Evolutionary conservation across 2,797 vertebrate genomes (phyloP), one percentile per base, ranked within the genome.

Genomic region (Phaenicophaeus curvirostris): DNA sequence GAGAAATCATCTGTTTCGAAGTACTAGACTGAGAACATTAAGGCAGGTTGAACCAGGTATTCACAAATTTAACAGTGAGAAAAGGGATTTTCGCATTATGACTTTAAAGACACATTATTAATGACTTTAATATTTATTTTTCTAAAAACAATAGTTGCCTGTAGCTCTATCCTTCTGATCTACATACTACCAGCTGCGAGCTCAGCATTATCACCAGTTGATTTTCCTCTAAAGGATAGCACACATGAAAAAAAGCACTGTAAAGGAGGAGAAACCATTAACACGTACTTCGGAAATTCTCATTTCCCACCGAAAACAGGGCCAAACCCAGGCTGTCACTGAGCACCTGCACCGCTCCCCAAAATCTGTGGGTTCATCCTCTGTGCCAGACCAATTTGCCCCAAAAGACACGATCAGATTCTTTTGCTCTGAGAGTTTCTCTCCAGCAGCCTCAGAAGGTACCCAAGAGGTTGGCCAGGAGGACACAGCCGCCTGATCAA

Each of bases 391-490:
- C 13, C 44, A 4, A 4, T 72, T 39, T 71, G 44, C 31, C 31
- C 69, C 48, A 41, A 46, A 46, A 35, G 57, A 21, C 9, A 5
- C 0, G 9, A 67, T 3, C 6, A 24, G 87, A 44, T 12, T 75
- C 39, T 72, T 6, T 46, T 74, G 53, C 15, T 3, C 10, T 6
- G 19, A 0, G 10, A 59, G 42, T 9, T 39, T 39, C 39, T 39
- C 39, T 39, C 0, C 1, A 6, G 10, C 13, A n/a, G 61, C 30
- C 37, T n/a, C 27, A 20, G 35, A 4, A 42, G 3, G 51, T 9
- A 19, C 0, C 2, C 3, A 6, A 6, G 0, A 13, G 55, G 61
- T 7, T 0, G 2, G 46, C 41, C 23, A 46, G 31, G 62, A 41
- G 89, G 91, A 44, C 35, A 15, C 3, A 15, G 37, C 63, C 23